Percentiles rank a stretch among this genome's conserved stretches.
These are phyloP conservation scores for Druon quercuslanigerum DNA, from an alignment of 1,140 invertebrate species.

Conservation along the genomic window DNA sequence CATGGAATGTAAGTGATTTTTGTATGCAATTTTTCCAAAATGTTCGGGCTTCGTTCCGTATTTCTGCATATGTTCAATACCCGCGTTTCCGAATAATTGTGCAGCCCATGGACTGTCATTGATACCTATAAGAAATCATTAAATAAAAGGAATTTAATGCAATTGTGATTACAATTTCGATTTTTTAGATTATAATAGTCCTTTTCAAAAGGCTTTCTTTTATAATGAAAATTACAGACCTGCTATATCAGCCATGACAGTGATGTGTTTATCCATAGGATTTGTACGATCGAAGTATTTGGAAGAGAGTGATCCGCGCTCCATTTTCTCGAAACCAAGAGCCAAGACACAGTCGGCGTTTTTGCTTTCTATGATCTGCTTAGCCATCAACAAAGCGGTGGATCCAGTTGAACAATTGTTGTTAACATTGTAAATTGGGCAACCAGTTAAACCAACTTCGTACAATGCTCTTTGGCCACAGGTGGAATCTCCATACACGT, in stretches of 20 bases:
- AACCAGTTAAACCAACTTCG: constrained; percentile 95
- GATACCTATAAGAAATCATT: constrained; percentile 70
- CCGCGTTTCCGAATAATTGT: constrained; percentile 98
- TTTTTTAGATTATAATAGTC: constrained; percentile 28
- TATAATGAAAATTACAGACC: constrained; percentile 72
- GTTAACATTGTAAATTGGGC: constrained; percentile 98
- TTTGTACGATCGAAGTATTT: constrained; percentile 93
- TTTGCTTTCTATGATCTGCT: constrained; percentile 92
- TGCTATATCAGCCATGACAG: constrained; percentile 87
- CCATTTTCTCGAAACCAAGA: constrained; percentile 99
- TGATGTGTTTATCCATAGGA: constrained; percentile 95
- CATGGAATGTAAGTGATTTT: constrained; percentile 97
- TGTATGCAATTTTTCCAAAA: constrained; percentile 97
- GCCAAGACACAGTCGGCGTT: constrained; percentile 92
- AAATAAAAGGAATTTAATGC: neutral
- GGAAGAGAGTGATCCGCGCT: constrained; percentile 88
- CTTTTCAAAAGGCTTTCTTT: neutral
- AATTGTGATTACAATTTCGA: constrained; percentile 12
- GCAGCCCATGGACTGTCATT: constrained; percentile 89
- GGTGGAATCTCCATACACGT: constrained; percentile 97
- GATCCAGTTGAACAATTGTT: constrained; percentile 99
- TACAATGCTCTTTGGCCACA: constrained; percentile 96
- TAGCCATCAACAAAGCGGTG: constrained; percentile 91
- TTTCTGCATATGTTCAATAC: constrained; percentile 97
- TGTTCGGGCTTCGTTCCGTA: constrained; percentile 95